These are phyloP conservation scores for Aplocera efformata DNA, from an alignment of 2,888 invertebrate genomes.

Conservation along the genomic window DNA sequence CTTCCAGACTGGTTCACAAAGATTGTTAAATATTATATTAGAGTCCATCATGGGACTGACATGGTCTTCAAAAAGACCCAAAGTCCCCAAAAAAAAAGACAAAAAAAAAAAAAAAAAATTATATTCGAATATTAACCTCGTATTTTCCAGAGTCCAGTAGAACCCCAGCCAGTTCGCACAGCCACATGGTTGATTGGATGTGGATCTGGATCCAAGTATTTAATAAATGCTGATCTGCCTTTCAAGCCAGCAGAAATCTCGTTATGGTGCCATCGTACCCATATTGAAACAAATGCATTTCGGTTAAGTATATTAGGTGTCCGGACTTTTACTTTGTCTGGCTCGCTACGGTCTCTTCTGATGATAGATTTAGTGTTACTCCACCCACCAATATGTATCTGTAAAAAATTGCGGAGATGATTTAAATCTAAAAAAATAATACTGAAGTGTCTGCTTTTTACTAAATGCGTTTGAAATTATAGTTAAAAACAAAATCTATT, in stretches of 20 bases:
- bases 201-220: constrained; percentile 80
- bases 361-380: constrained; percentile 86
- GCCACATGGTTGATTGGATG: constrained; percentile 79
- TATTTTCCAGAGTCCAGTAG: constrained; percentile 85
- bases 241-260: constrained; percentile 81
- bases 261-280: constrained; percentile 84
- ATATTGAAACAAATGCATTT: constrained; percentile 85
- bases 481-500: too few species aligned
- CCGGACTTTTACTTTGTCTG: constrained; percentile 80
- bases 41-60: too few species aligned
- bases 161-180: constrained; percentile 88
- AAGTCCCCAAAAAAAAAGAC: too few species aligned
- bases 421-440: too few species aligned
- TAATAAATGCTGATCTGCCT: constrained; percentile 81
- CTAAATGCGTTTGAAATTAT: too few species aligned
- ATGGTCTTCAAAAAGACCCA: too few species aligned
- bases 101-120: too few species aligned
- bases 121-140: too few species aligned
- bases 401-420: too few species aligned
- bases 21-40: too few species aligned
- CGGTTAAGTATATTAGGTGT: constrained; percentile 83
- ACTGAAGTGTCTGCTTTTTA: too few species aligned
- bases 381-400: constrained; percentile 90
- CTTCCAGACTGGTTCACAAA: too few species aligned
- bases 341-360: constrained; percentile 83